Conservation (phyloP, 2,888 invertebrate species). For the Norana najaformis region DNA sequence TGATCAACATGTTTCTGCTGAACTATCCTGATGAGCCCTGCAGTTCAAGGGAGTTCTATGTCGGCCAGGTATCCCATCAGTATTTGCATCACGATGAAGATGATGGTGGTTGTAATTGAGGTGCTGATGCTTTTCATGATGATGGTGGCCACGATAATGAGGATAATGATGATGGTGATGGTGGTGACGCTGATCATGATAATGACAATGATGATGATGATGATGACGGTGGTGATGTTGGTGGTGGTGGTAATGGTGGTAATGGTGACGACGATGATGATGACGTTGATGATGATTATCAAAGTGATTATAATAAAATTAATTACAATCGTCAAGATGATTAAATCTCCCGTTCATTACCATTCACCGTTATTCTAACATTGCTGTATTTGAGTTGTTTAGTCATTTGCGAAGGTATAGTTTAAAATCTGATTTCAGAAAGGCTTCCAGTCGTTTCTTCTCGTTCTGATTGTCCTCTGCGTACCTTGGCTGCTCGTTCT, state of each 20-base stretch:
- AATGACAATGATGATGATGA: neutral
- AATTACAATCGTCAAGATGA: neutral
- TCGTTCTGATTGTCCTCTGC: conserved; percentile 73
- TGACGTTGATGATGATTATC: neutral
- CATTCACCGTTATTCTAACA: too few species aligned
- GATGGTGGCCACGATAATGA: neutral
- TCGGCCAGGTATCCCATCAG: conserved; percentile 42
- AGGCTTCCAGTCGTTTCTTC: conserved; percentile 61
- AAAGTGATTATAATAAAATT: neutral
- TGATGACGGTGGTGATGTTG: neutral
- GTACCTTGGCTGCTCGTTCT: conserved; percentile 93
- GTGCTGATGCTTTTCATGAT: neutral
- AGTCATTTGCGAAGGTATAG: too few species aligned
- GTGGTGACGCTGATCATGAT: neutral
- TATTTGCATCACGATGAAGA: neutral
- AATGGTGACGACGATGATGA: neutral
- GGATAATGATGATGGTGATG: neutral
- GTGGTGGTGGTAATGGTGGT: neutral
- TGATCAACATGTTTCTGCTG: conserved; percentile 63
- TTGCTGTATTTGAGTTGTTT: neutral
- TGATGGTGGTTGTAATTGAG: neutral
- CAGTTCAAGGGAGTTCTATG: conserved; percentile 43
- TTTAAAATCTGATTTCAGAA: conserved; percentile 49
- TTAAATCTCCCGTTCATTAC: too few species aligned
- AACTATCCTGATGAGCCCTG: conserved; percentile 47